A percentile compares a stretch with the other conserved stretches of the same genome.
phyloP scores from a whole-genome alignment of 2,113 vertebrate genomes.

The Syngnathus typhle region DNA sequence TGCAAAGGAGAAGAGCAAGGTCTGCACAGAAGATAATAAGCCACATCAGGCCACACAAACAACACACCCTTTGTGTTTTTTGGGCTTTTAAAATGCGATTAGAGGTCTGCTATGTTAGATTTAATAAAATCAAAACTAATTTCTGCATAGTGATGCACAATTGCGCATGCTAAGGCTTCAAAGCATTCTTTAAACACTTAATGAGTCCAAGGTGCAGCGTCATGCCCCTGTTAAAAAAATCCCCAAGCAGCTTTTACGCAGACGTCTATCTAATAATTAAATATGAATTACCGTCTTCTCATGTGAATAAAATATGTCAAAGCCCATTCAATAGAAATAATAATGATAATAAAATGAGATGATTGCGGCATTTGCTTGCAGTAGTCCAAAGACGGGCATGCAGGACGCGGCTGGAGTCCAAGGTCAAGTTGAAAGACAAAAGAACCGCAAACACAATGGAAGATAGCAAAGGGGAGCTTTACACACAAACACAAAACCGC shows the following conservation, averaged over 20 bases:
- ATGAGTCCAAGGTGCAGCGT: conserved; percentile 3
- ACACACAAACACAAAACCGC: neutral
- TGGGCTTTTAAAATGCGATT: neutral
- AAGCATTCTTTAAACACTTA: conserved; percentile 1
- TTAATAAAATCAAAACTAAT: neutral
- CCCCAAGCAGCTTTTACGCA: neutral
- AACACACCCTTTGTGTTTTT: neutral
- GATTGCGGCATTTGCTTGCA: conserved; percentile 26
- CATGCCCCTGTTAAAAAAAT: neutral
- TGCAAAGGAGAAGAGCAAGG: conserved; percentile 88
- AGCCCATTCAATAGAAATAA: conserved; percentile 12
- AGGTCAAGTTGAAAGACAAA: conserved; percentile 98
- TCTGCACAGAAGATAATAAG: conserved; percentile 72
- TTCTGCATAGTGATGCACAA: neutral
- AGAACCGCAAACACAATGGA: conserved; percentile 8
- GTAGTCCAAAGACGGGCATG: neutral
- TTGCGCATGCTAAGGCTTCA: neutral
- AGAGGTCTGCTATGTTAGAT: neutral
- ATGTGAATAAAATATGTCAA: neutral
- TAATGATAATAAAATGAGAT: neutral
- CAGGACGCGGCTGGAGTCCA: conserved; percentile 81
- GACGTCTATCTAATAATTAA: neutral
- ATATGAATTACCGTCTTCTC: neutral
- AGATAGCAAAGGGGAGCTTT: neutral
- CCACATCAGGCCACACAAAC: neutral